phyloP scores from a whole-genome alignment of 2,797 vertebrate species.

The Australoheros facetus region DNA sequence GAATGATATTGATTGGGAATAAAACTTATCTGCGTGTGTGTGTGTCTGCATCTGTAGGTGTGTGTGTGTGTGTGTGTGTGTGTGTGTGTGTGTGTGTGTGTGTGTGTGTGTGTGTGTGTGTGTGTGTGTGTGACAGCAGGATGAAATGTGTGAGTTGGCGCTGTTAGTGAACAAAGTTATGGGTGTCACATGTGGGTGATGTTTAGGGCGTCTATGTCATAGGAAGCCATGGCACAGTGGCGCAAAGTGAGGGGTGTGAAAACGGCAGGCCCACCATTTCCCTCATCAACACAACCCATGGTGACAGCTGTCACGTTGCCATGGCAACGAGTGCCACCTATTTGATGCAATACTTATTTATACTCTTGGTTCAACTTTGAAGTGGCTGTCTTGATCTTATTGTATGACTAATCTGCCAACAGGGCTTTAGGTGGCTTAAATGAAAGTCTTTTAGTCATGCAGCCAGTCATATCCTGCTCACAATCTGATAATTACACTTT shows the following conservation, averaged over 20 bases:
- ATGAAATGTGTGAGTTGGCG: conserved; percentile 12
- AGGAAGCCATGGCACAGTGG: conserved; percentile 2
- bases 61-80: not conserved
- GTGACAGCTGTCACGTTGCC: conserved; percentile 64
- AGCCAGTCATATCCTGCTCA: conserved; percentile 8
- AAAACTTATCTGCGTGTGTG: not conserved
- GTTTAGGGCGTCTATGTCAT: conserved; percentile 49
- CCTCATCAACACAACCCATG: conserved; percentile 47
- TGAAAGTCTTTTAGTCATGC: conserved; percentile 11
- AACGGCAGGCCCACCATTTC: conserved; percentile 38
- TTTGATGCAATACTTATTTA: conserved; percentile 64
- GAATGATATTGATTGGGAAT: conserved; percentile 24
- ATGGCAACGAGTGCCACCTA: conserved; percentile 56
- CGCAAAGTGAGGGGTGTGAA: conserved; percentile 52
- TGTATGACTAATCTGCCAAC: conserved; percentile 41
- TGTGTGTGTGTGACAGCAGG: not conserved
- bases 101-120: too few relatives aligned
- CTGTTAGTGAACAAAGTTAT: conserved; percentile 7
- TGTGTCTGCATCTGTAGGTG: not conserved
- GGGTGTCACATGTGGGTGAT: conserved; percentile 57
- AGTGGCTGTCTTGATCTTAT: conserved; percentile 46
- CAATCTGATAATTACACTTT: conserved; percentile 32
- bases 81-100: not conserved
- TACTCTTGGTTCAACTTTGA: conserved; percentile 63
- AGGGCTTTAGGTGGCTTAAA: conserved; percentile 33